Base-by-base conservation (phyloP, 2,797 vertebrate genomes). In the Gymnothorax javanicus region DNA sequence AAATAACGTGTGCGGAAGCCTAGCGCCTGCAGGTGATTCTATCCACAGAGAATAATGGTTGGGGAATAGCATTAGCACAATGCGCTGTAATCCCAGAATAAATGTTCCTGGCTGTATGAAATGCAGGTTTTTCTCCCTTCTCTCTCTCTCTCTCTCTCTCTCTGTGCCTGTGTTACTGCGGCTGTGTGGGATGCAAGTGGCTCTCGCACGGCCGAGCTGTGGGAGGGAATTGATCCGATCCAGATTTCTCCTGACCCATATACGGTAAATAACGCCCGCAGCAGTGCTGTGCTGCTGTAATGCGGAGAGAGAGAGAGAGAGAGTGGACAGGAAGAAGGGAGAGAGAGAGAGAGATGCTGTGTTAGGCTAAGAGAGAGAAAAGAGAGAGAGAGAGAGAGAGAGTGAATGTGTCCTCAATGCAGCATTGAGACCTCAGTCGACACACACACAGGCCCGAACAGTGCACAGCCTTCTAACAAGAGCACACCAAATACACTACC, bases 161-260 rank as follows among this genome's bases (percentile, higher is more conserved):
- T 33, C 23, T 57, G 15, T 52, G 13, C 15, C 3, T 79, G 15
- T 7, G 75, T 56, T 54, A 7, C 11, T n/a, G 8, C 20, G 5
- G 43, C 33, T 0, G 20, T 20, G 75, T n/a, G 75, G 75, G 75
- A 56, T 54, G 43, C 15, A 7, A 54, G 73, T 3, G 27, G 75
- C 79, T 71, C 79, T 71, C 20, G 25, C 89, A 82, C 56, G 88
- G 84, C 71, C 4, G 50, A 25, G 50, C 69, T 54, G 56, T 50
- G 71, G 50, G 57, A 87, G 27, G 64, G 79, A 85, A 91, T 89
- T 87, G 88, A 92, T 85, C 73, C 83, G 57, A 90, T 89, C 86
- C 87, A 87, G 90, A 85, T 89, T 91, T 89, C 86, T 90, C 85
- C 82, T 92, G 91, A 91, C 92, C 92, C 88, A 90, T 86, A 93